Percentiles rank a stretch among this genome's conserved stretches.
Evolutionary conservation across 2,797 vertebrate genomes (phyloP).

Genomic region (Lateolabrax maculatus): DNA sequence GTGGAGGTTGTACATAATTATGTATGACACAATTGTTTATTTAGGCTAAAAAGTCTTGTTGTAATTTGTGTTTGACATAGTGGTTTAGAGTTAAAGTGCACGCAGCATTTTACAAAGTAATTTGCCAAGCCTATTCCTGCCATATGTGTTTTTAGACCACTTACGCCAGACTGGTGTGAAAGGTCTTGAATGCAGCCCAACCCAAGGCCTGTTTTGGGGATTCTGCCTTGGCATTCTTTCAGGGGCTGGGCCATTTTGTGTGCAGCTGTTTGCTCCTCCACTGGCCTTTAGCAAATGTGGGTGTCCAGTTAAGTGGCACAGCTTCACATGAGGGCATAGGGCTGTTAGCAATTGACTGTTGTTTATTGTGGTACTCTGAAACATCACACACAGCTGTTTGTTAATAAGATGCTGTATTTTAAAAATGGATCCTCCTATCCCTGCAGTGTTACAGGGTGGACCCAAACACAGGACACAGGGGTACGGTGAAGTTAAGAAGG

Average conservation of each 20-base stretch:
- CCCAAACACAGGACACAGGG: too few relatives aligned
- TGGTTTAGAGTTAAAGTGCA: neutral
- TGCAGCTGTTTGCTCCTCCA: slow-evolving; percentile 76
- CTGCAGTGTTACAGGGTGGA: too few relatives aligned
- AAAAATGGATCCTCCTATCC: slow-evolving; percentile 34
- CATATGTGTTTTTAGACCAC: slow-evolving; percentile 26
- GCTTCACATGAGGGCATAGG: slow-evolving; percentile 57
- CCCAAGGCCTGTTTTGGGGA: slow-evolving; percentile 70
- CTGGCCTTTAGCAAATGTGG: slow-evolving; percentile 58
- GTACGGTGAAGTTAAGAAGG: too few relatives aligned
- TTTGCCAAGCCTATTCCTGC: slow-evolving; percentile 23
- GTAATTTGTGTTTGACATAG: neutral
- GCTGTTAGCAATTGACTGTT: slow-evolving; percentile 36
- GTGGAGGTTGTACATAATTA: neutral
- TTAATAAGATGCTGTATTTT: slow-evolving; percentile 38
- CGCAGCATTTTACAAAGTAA: neutral
- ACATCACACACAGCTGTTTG: slow-evolving; percentile 41
- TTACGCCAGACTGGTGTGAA: slow-evolving; percentile 44
- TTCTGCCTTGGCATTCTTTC: slow-evolving; percentile 72
- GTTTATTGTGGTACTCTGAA: slow-evolving; percentile 37
- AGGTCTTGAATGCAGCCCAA: slow-evolving; percentile 56
- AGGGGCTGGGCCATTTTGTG: slow-evolving; percentile 69
- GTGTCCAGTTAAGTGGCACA: slow-evolving; percentile 66
- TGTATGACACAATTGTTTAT: slow-evolving; percentile 32
- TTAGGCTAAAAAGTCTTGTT: slow-evolving; percentile 5